phyloP scores from a whole-genome alignment of 2,888 invertebrate genomes.

The Carcina quercana region DNA sequence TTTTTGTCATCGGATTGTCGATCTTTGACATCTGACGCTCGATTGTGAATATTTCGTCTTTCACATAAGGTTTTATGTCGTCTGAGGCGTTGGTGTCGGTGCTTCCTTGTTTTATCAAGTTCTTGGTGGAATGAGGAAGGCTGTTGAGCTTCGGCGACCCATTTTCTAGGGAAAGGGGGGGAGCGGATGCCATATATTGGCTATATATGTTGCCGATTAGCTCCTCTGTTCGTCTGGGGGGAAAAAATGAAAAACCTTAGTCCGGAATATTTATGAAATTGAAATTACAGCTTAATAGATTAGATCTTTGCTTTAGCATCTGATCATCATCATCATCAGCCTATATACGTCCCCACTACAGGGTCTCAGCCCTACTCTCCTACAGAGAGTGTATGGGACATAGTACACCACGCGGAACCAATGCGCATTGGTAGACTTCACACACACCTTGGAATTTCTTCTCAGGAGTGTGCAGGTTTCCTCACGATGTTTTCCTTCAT shows the following conservation, averaged over 20 bases:
- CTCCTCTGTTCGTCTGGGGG: constrained; percentile 76
- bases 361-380: too few species aligned
- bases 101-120: constrained; percentile 48
- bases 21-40: constrained; percentile 52
- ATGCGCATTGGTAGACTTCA: too few species aligned
- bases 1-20: constrained; percentile 23
- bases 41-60: constrained; percentile 51
- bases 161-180: constrained; percentile 47
- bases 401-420: too few species aligned
- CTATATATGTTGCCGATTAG: constrained; percentile 72
- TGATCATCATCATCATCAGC: too few species aligned
- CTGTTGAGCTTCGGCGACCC: constrained; percentile 45
- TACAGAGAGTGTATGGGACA: too few species aligned
- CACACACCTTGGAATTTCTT: too few species aligned
- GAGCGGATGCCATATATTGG: constrained; percentile 66
- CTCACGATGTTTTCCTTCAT: too few species aligned
- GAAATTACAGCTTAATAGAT: too few species aligned
- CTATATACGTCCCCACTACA: too few species aligned
- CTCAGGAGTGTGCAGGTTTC: too few species aligned
- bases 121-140: constrained; percentile 30
- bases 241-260: constrained; percentile 21
- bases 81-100: constrained; percentile 59
- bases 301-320: too few species aligned
- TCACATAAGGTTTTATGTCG: constrained; percentile 49
- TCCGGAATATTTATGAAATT: too few species aligned